Evolutionary conservation across 2,888 invertebrate species (phyloP).

Genomic region (Siphlonurus alternatus): DNA sequence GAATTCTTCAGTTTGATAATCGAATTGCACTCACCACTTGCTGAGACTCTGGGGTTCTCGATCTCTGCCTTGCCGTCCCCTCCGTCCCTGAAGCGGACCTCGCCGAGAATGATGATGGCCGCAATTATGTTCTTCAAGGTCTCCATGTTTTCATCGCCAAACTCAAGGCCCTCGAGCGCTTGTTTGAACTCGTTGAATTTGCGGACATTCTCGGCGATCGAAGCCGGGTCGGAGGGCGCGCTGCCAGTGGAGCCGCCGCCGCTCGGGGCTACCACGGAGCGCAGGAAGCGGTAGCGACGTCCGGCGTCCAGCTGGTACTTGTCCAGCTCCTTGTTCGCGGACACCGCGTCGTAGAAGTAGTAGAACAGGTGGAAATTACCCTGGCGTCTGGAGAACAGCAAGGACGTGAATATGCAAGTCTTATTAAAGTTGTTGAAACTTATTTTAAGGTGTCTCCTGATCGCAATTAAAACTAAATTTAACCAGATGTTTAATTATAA

Average conservation of each 20-base stretch:
- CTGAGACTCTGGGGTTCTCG: constrained; percentile 50
- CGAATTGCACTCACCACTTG: background rate
- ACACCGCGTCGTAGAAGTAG: constrained; percentile 74
- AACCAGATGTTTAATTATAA: no score
- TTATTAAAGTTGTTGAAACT: no score
- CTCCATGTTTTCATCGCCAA: constrained; percentile 50
- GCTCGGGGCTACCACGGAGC: constrained; percentile 26
- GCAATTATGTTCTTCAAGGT: constrained; percentile 52
- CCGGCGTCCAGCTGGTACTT: constrained; percentile 49
- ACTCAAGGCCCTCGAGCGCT: constrained; percentile 34
- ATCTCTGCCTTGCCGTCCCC: constrained; percentile 49
- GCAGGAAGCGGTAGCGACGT: constrained; percentile 53
- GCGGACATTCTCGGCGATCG: background rate
- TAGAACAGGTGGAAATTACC: constrained; percentile 83
- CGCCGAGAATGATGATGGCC: constrained; percentile 61
- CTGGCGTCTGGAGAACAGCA: constrained; percentile 44
- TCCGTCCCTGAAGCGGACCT: constrained; percentile 55
- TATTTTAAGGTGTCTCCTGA: no score
- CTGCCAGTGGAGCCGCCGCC: background rate
- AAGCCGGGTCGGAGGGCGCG: background rate
- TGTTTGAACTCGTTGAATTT: background rate
- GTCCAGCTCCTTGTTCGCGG: constrained; percentile 43
- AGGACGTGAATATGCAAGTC: constrained; percentile 8
- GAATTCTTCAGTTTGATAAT: background rate
- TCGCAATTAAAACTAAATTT: no score